Conservation (phyloP, 1,140 invertebrate species). For the Plectrocnemia conspersa region DNA sequence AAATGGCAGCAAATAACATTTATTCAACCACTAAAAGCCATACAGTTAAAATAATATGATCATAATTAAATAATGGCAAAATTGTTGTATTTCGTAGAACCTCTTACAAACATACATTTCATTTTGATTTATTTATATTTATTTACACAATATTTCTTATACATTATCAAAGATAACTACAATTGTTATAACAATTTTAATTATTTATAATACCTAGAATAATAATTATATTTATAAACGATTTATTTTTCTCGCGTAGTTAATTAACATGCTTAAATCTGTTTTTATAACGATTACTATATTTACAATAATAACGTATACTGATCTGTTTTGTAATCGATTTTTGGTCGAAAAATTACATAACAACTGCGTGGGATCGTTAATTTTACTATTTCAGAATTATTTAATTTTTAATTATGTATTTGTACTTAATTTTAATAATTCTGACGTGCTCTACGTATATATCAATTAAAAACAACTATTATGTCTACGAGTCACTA, state of each 20-base stretch:
- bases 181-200: slow-evolving; percentile 8
- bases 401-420: too few relatives aligned
- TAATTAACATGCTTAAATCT: too few relatives aligned
- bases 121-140: slow-evolving; percentile 6
- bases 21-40: slow-evolving; percentile 24
- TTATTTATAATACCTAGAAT: neutral
- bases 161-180: slow-evolving; percentile 12
- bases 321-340: too few relatives aligned
- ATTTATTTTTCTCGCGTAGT: too few relatives aligned
- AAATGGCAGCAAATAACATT: slow-evolving; percentile 20
- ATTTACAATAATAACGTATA: too few relatives aligned
- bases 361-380: too few relatives aligned
- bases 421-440: slow-evolving; percentile 24
- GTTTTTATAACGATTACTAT: too few relatives aligned
- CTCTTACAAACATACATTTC: slow-evolving; percentile 1
- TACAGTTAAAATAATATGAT: slow-evolving; percentile 21
- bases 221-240: too few relatives aligned
- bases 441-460: slow-evolving; percentile 2
- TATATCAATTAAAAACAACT: slow-evolving; percentile 16
- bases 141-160: slow-evolving; percentile 15
- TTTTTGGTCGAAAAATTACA: too few relatives aligned
- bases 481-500: slow-evolving; percentile 7
- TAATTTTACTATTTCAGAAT: too few relatives aligned
- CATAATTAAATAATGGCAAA: slow-evolving; percentile 19
- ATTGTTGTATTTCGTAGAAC: slow-evolving; percentile 9